Percentiles rank a stretch among this genome's conserved stretches.
phyloP scores from a whole-genome alignment of 2,797 vertebrate genomes.

The Darevskia nairensis region DNA sequence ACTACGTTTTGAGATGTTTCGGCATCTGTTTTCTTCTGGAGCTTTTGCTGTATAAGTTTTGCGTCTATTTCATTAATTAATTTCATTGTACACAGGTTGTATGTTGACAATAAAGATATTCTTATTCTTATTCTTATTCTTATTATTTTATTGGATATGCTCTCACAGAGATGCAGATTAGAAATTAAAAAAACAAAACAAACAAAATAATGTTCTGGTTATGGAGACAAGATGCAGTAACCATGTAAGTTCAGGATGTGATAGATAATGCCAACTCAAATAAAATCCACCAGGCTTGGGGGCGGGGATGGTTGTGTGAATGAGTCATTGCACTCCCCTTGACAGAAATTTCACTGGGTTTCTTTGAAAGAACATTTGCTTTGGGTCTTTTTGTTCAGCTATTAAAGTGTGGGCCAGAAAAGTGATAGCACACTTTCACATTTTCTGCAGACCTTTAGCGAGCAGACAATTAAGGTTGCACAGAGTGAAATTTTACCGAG shows the following conservation, averaged over 20 bases:
- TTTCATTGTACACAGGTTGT: too few species aligned
- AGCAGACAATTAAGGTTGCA: background rate
- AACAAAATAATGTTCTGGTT: background rate
- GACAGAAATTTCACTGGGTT: background rate
- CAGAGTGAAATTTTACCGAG: constrained; percentile 17
- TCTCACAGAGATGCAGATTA: background rate
- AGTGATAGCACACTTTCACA: constrained; percentile 3
- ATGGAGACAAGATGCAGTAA: background rate
- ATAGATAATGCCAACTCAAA: background rate
- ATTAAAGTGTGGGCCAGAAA: background rate
- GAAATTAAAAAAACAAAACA: background rate
- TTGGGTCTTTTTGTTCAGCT: background rate
- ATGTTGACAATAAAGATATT: too few species aligned
- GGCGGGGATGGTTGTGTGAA: background rate
- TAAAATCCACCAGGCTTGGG: background rate
- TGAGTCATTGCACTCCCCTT: background rate
- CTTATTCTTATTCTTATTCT: too few species aligned
- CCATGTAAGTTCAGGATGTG: background rate
- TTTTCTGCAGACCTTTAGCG: background rate
- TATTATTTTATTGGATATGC: background rate
- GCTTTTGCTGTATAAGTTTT: background rate
- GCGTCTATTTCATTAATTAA: background rate
- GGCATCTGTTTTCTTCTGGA: background rate
- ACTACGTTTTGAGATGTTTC: too few species aligned
- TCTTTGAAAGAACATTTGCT: background rate